Conservation (phyloP, 1,140 invertebrate genomes). For the Apis florea region DNA sequence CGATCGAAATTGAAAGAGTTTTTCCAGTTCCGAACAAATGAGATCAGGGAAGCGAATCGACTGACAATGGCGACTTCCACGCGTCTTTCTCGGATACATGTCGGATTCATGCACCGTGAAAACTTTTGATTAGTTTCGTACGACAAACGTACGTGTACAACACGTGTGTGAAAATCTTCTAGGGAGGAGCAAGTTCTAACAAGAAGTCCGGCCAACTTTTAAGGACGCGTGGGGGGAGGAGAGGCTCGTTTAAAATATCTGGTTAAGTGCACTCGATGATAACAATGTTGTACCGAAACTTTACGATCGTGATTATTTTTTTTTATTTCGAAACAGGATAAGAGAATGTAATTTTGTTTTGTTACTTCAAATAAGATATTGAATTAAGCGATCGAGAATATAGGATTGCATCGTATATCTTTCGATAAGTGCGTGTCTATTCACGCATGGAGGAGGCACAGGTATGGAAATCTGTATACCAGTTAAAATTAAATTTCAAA, state of each 20-base stretch:
- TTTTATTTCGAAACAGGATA: too few relatives aligned
- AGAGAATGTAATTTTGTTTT: too few relatives aligned
- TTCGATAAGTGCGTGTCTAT: too few relatives aligned
- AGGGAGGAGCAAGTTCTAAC: slow-evolving; percentile 29
- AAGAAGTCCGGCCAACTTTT: slow-evolving; percentile 29
- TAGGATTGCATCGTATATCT: too few relatives aligned
- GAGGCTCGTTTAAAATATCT: slow-evolving; percentile 39
- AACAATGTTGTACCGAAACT: slow-evolving; percentile 22
- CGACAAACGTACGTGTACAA: background rate
- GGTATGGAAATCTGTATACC: too few relatives aligned
- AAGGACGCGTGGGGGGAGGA: slow-evolving; percentile 3
- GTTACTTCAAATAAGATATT: too few relatives aligned
- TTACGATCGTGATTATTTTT: too few relatives aligned
- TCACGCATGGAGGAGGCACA: too few relatives aligned
- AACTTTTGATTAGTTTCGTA: slow-evolving; percentile 36
- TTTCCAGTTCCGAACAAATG: slow-evolving; percentile 39
- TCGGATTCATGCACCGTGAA: background rate
- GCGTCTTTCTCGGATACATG: background rate
- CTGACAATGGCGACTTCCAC: slow-evolving; percentile 35
- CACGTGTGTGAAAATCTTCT: slow-evolving; percentile 7
- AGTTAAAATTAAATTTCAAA: too few relatives aligned
- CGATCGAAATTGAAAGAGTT: slow-evolving; percentile 48
- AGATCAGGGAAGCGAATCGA: slow-evolving; percentile 34
- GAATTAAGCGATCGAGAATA: too few relatives aligned
- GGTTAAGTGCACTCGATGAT: slow-evolving; percentile 35